Conservation (phyloP, 2,797 vertebrate genomes). For the Balearica regulorum region DNA sequence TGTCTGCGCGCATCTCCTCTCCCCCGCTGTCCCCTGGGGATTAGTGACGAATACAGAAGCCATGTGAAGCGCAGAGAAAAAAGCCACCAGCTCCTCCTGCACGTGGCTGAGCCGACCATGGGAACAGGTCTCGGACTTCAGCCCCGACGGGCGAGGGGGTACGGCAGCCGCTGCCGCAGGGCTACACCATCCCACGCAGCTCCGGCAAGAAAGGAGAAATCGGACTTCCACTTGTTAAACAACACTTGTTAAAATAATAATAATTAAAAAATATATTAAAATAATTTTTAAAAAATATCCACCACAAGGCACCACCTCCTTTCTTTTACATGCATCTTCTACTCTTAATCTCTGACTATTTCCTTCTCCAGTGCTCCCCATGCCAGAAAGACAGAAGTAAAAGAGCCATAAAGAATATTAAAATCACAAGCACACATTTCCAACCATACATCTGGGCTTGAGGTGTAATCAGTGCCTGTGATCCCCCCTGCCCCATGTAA, state of each 20-base stretch:
- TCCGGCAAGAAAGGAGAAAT: neutral
- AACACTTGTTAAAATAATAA: neutral
- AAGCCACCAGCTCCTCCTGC: neutral
- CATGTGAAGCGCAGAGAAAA: neutral
- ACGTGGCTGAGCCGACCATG: neutral
- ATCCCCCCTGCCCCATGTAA: neutral
- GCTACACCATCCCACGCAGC: neutral
- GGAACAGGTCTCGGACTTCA: neutral
- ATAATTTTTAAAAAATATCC: neutral
- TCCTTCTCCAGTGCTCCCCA: neutral
- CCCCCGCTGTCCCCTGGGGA: neutral
- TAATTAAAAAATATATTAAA: too few relatives aligned
- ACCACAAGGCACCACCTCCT: neutral
- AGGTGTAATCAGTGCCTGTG: neutral
- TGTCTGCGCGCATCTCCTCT: neutral
- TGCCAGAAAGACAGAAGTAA: neutral
- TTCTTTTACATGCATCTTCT: neutral
- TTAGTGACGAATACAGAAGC: neutral
- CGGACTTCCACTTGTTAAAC: neutral
- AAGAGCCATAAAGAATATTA: neutral
- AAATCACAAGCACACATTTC: neutral
- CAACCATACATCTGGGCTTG: neutral
- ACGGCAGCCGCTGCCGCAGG: rapidly evolving
- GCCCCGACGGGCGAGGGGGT: neutral
- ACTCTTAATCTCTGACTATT: neutral